Base-by-base conservation (phyloP, 2,888 invertebrate species). In the Chironomus riparius region DNA sequence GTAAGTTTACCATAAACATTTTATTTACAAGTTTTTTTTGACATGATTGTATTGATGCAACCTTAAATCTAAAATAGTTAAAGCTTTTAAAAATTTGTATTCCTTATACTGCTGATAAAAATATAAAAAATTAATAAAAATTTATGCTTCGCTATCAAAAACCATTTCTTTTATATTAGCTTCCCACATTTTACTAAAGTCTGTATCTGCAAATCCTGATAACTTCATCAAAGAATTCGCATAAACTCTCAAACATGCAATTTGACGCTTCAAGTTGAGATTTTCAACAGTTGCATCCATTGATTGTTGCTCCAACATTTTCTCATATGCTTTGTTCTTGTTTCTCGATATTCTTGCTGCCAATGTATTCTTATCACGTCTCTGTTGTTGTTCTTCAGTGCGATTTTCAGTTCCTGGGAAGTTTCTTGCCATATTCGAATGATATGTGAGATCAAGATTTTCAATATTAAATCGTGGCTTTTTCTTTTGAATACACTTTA, bases 381-480 rank as follows among this genome's bases (percentile, higher is more conserved):
- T 47, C 12, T 62, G 18, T 18, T 73, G 61, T 7, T 73, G 73
- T 13, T 65, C 73, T 21, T 38, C 13, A 7, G 62, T 62, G 6
- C 73, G 38, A 7, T 56, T 22, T 22, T 73, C 73, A n/a, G 65
- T 28, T 10, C 73, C 73, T 13, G 73, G 73, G 10, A 73, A 73
- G 13, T 38, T 15, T 15, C 73, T 50, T 4, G 61, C 62, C 73
- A 73, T 73, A 22, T 73, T 73, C 1, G 38, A 18, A 15, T 73
- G 61, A 47, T 65, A 73, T 18, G 38, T 28, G 1, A 65, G 47
- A 7, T 62, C 28, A 4, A 65, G 12, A 13, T 28, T 24, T 13
- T 73, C 73, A 10, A 73, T 13, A 21, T 38, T 21, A n/a, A 62
- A 12, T 4, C 24, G 22, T 47, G 73, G 73, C 13, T 62, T 73